phyloP scores from a whole-genome alignment of 1,140 invertebrate genomes.

The Diabrotica undecimpunctata region DNA sequence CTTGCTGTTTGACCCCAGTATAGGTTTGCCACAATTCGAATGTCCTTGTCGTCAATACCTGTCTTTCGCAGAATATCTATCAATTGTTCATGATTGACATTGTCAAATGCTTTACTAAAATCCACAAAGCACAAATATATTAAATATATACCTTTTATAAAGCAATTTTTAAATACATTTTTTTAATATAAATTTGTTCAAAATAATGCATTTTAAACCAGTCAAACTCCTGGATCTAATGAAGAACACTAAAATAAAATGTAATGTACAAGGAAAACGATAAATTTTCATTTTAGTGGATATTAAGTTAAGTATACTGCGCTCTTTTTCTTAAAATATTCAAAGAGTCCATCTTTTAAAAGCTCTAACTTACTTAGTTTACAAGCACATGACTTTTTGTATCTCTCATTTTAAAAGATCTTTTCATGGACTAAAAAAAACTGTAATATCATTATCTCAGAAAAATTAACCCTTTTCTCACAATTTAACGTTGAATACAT shows the following conservation, averaged over 20 bases:
- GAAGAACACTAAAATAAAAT: background rate
- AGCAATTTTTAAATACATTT: too few species aligned
- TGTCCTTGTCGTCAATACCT: too few species aligned
- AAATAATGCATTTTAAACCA: background rate
- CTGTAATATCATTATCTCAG: background rate
- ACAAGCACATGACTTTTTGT: too few species aligned
- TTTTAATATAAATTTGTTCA: background rate
- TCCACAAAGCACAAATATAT: too few species aligned
- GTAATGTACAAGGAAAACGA: background rate
- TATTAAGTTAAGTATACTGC: background rate
- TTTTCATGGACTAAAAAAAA: background rate
- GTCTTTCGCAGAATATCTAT: too few species aligned
- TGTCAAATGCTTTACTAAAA: too few species aligned
- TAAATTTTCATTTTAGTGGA: background rate
- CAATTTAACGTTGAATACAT: background rate
- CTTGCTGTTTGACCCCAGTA: too few species aligned
- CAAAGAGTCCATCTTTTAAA: too few species aligned
- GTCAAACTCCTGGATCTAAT: background rate
- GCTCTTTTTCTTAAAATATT: background rate
- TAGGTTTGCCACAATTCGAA: too few species aligned
- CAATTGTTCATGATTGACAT: too few species aligned
- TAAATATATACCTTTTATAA: too few species aligned
- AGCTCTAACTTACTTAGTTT: too few species aligned
- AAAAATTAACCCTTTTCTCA: background rate
- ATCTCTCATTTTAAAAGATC: background rate